Conservation (phyloP, 1,140 invertebrate species). For the Microplitis mediator region DNA sequence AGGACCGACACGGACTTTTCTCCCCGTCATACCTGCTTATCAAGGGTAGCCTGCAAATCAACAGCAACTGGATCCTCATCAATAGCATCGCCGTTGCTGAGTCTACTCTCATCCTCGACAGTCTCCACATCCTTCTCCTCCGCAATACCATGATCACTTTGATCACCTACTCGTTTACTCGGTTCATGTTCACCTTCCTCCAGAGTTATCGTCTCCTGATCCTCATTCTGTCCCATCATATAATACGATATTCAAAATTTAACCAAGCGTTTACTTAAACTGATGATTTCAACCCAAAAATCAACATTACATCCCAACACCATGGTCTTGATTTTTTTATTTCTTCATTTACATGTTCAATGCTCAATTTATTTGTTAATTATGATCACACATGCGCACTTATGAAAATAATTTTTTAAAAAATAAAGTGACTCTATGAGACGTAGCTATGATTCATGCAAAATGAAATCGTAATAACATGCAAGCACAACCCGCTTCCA, state of each 20-base stretch:
- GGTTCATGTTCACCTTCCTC: conserved; percentile 2
- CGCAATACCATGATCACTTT: neutral
- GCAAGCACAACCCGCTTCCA: too few relatives aligned
- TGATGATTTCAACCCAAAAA: conserved; percentile 15
- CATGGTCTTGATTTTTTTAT: neutral
- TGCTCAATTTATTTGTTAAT: neutral
- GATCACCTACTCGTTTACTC: neutral
- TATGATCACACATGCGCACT: neutral
- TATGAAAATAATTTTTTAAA: neutral
- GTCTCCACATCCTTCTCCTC: conserved; percentile 36
- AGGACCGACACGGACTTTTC: too few relatives aligned
- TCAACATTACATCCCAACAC: neutral
- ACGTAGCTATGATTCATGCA: too few relatives aligned
- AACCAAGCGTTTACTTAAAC: conserved; percentile 45
- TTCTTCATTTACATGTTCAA: neutral
- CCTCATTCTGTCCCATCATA: conserved; percentile 57
- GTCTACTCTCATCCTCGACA: conserved; percentile 39
- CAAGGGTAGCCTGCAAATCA: conserved; percentile 87
- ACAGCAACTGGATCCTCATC: conserved; percentile 73
- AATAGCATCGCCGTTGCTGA: conserved; percentile 67
- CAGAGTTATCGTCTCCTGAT: conserved; percentile 34
- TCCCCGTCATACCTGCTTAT: conserved; percentile 79
- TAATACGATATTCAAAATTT: conserved; percentile 57
- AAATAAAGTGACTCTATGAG: neutral
- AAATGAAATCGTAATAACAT: too few relatives aligned